Conservation (phyloP, 2,797 vertebrate species). For the Myiotriccus ornatus region DNA sequence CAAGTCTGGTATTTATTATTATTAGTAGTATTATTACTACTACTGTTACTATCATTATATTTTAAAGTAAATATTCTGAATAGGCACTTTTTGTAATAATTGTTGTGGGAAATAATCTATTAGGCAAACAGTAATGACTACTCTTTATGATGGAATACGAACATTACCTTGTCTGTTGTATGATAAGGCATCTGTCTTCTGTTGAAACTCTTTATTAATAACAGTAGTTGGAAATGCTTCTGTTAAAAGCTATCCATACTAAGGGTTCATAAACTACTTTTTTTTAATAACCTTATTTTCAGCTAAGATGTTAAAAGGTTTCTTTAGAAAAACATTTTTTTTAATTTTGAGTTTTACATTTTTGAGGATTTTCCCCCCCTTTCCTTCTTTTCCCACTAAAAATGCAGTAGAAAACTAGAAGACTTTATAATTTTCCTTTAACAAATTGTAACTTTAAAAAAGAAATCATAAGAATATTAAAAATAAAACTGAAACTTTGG, state of each 20-base stretch:
- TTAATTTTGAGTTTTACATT: not conserved
- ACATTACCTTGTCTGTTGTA: not conserved
- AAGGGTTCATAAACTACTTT: not conserved
- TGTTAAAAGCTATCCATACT: not conserved
- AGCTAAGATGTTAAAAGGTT: not conserved
- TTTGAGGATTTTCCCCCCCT: not conserved
- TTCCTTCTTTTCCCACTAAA: not conserved
- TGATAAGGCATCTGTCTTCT: not conserved
- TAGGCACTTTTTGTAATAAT: not conserved
- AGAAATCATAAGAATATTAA: not conserved
- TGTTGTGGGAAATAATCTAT: not conserved
- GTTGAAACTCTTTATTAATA: not conserved
- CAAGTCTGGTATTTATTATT: not conserved
- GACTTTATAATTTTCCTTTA: not conserved
- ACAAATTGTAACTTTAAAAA: not conserved
- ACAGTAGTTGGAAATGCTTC: not conserved
- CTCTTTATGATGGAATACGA: not conserved
- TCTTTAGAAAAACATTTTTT: not conserved
- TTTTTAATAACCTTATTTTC: not conserved
- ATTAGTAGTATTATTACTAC: not conserved
- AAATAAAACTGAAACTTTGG: not conserved
- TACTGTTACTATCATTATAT: not conserved
- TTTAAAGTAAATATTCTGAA: not conserved
- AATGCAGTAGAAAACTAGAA: not conserved
- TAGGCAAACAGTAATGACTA: not conserved